Conservation (phyloP, 2,797 vertebrate species). For the Anomalospiza imberbis region DNA sequence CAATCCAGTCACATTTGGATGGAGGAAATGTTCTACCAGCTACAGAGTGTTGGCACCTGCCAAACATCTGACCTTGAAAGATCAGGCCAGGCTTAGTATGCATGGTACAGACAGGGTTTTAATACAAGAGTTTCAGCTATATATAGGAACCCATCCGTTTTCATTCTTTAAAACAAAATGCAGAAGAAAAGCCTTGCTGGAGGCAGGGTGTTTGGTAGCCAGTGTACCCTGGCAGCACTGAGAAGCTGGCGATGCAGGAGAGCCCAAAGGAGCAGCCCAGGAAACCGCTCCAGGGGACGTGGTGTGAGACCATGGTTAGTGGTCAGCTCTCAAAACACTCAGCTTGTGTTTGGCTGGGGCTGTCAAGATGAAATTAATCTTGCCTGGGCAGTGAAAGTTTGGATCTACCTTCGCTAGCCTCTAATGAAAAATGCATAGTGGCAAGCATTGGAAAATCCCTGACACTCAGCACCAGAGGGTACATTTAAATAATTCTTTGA, state of each 20-base stretch:
- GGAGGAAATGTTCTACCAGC: neutral
- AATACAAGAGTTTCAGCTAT: neutral
- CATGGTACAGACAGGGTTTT: neutral
- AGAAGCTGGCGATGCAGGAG: neutral
- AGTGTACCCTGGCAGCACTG: neutral
- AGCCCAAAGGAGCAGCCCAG: neutral
- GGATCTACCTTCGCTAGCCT: constrained; percentile 68
- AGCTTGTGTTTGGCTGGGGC: constrained; percentile 24
- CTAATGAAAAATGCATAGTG: constrained; percentile 77
- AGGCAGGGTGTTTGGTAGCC: neutral
- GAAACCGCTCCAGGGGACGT: neutral
- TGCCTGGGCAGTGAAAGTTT: constrained; percentile 72
- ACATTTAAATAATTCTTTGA: constrained; percentile 78
- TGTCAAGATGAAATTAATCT: constrained; percentile 75
- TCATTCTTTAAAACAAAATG: neutral
- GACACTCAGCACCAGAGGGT: constrained; percentile 74
- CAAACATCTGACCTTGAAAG: constrained; percentile 43
- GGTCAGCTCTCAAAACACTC: constrained; percentile 45
- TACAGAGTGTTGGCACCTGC: constrained; percentile 19
- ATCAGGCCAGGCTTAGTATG: constrained; percentile 29
- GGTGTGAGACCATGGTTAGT: neutral
- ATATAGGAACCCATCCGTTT: constrained; percentile 14
- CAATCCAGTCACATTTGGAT: neutral
- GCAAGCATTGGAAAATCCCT: constrained; percentile 71
- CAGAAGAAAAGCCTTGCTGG: neutral